Evolutionary conservation across 1,140 invertebrate genomes (phyloP).

Genomic region (Bombus haemorrhoidalis): DNA sequence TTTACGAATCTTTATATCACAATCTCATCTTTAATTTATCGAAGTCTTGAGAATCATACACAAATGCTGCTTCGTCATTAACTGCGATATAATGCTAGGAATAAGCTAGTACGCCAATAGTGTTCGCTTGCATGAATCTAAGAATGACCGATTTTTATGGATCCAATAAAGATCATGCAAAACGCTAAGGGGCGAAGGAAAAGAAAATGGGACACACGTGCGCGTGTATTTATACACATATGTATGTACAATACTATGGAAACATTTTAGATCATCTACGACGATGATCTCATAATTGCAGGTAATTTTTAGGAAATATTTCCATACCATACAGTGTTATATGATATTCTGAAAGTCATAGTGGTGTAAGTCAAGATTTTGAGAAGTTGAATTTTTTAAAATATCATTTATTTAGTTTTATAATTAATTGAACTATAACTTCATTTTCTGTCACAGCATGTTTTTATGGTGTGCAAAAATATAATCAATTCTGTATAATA

Average conservation of each 20-base stretch:
- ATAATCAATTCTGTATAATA: no score
- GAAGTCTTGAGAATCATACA: background rate
- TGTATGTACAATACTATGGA: background rate
- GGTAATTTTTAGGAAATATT: no score
- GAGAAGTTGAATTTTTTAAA: no score
- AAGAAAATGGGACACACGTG: background rate
- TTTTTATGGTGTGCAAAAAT: no score
- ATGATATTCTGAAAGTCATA: no score
- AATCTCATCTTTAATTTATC: background rate
- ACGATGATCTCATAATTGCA: no score
- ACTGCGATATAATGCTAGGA: slow-evolving; percentile 8
- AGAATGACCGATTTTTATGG: background rate
- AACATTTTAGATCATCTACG: background rate
- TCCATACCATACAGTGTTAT: no score
- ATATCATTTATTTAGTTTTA: no score
- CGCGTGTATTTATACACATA: no score
- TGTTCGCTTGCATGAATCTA: slow-evolving; percentile 48
- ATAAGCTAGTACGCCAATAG: slow-evolving; percentile 38
- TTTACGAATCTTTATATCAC: background rate
- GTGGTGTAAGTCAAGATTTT: no score
- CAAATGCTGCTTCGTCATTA: slow-evolving; percentile 17
- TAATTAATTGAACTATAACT: no score
- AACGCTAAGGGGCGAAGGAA: background rate
- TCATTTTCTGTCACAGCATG: no score
- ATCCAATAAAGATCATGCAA: slow-evolving; percentile 11